A percentile compares a stretch with the other conserved stretches of the same genome.
Evolutionary conservation across 2,113 vertebrate genomes (phyloP).

Genomic region (Cyanoliseus patagonus): DNA sequence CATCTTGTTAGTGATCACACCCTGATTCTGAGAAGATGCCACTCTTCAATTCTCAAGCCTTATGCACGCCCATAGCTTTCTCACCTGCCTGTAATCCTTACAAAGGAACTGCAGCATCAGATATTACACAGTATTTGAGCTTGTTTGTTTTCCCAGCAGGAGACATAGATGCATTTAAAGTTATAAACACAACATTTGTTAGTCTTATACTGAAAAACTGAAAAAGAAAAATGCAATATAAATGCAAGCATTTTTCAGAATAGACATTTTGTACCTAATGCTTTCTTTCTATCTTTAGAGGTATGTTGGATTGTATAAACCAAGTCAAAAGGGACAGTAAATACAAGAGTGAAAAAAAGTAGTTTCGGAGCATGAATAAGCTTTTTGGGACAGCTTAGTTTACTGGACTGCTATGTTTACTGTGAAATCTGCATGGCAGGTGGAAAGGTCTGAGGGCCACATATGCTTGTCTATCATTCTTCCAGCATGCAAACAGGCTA

Average conservation of each 20-base stretch:
- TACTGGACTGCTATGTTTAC: not conserved
- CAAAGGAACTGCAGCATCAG: not conserved
- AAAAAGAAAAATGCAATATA: not conserved
- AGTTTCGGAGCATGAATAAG: not conserved
- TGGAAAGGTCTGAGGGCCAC: not conserved
- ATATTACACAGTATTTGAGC: accelerated
- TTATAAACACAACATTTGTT: not conserved
- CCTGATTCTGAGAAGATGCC: not conserved
- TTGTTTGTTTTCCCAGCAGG: not conserved
- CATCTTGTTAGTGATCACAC: not conserved
- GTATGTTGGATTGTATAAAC: not conserved
- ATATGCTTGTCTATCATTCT: not conserved
- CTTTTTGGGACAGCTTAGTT: not conserved
- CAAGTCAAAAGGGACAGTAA: not conserved
- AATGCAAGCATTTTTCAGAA: not conserved
- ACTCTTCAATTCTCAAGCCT: not conserved
- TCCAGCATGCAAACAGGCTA: not conserved
- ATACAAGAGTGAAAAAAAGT: not conserved
- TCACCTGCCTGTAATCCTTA: not conserved
- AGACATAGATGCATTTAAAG: not conserved
- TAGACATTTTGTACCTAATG: not conserved
- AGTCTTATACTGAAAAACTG: not conserved
- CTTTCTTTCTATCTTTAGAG: not conserved
- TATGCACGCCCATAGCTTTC: not conserved
- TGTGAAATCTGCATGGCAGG: not conserved